Base-by-base conservation (phyloP, 2,797 vertebrate genomes). In the Sebastes hubbsi region DNA sequence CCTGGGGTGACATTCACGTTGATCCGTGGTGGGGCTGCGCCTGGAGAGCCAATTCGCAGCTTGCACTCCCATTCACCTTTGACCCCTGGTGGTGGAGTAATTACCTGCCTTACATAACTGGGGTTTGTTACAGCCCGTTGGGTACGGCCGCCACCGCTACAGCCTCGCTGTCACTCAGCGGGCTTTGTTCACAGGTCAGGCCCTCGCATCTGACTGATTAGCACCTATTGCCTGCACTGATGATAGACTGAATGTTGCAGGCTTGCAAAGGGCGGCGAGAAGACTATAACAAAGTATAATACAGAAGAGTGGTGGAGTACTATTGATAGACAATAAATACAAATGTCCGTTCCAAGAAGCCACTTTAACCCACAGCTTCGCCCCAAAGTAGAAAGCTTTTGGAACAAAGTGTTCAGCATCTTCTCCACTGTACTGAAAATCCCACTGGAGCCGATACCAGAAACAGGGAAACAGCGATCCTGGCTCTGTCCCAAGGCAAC, bases 41-140 rank as follows among this genome's bases (percentile, higher is more conserved):
- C 83, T 56, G 22, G 42, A 87, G 80, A 78, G 86, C 62, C 78
- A 82, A 83, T 74, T 88, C 88, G 86, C 89, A 89, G 82, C 72
- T 87, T 82, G 86, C 66, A 83, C 77, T 83, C 88, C 80, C 79
- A 80, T 91, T 91, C 90, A 94, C 87, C 89, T 89, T 87, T 93
- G 87, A 93, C 88, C 92, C 77, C 86, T 76, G 71, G 67, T 38
- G 88, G 72, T 87, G 88, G 85, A 90, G 88, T 94, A 93, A 94
- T 94, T 94, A 94, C 93, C 91, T 92, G 91, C 82, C 88, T 95
- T 93, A 93, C 90, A 88, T 93, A 94, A 94, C 81, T 77, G 20
- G 62, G 71, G 84, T 86, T 87, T 85, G 86, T 87, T 83, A 52
- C 27, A 67, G 84, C 75, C 73, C 20, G 25, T 42, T 82, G 73